A percentile compares a stretch with the other conserved stretches of the same genome.
Conservation (phyloP, 2,888 invertebrate species). For the Synanthedon myopaeformis region DNA sequence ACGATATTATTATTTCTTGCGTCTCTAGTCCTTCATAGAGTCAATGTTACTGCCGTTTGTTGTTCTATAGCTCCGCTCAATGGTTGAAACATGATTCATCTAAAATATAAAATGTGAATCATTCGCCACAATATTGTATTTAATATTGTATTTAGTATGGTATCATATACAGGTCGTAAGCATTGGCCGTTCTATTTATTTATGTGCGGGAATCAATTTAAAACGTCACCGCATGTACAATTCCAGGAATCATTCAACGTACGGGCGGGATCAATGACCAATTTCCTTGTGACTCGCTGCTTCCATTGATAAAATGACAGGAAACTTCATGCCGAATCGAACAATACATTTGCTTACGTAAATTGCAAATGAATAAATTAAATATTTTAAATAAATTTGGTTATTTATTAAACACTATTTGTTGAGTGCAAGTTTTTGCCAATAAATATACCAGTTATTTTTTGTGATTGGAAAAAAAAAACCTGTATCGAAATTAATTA, state of each 20-base stretch:
- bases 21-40: slow-evolving; percentile 33
- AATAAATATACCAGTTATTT: too few relatives aligned
- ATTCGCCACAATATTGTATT: slow-evolving; percentile 15
- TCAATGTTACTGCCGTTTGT: slow-evolving; percentile 46
- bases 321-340: background rate
- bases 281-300: slow-evolving; percentile 21
- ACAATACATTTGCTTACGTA: too few relatives aligned
- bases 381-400: too few relatives aligned
- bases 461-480: too few relatives aligned
- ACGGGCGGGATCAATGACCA: slow-evolving; percentile 31
- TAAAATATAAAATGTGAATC: slow-evolving; percentile 53
- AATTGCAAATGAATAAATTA: too few relatives aligned
- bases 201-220: slow-evolving; percentile 23
- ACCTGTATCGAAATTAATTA: too few relatives aligned
- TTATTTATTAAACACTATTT: too few relatives aligned
- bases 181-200: slow-evolving; percentile 14
- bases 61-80: slow-evolving; percentile 48
- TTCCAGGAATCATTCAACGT: slow-evolving; percentile 29
- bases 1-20: slow-evolving; percentile 38
- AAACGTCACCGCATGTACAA: slow-evolving; percentile 26
- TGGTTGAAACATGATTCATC: slow-evolving; percentile 56
- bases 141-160: background rate
- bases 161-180: background rate
- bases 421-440: too few relatives aligned
- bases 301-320: slow-evolving; percentile 15